These are phyloP conservation scores for Callaeas wilsoni DNA, from an alignment of 2,113 vertebrate species.

Conservation along the genomic window DNA sequence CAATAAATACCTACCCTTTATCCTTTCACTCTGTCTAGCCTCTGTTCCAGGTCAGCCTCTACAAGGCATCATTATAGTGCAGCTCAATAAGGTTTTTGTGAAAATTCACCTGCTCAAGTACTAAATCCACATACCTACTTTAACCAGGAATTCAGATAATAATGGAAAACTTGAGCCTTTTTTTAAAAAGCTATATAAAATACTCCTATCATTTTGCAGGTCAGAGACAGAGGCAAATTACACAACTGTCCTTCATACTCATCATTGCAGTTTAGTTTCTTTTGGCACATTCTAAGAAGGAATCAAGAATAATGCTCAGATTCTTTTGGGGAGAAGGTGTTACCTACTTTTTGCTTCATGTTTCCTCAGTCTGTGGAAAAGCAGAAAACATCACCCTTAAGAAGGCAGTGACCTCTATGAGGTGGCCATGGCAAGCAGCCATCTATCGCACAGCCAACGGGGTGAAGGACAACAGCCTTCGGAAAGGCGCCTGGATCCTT, in stretches of 20 bases:
- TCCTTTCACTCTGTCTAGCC: too few species aligned
- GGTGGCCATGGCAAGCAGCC: conserved; percentile 95
- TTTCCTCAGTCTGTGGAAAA: conserved; percentile 90
- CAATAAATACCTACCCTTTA: too few species aligned
- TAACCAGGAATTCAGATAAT: neutral
- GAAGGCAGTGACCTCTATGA: conserved; percentile 70
- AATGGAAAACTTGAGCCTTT: neutral
- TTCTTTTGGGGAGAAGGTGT: neutral
- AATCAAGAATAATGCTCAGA: neutral
- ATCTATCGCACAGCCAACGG: conserved; percentile 81
- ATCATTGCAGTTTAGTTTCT: neutral
- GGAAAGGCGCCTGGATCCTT: conserved; percentile 84
- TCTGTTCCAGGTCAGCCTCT: too few species aligned
- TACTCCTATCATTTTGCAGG: neutral
- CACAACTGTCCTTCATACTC: neutral
- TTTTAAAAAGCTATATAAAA: neutral
- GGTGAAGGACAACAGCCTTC: conserved; percentile 63
- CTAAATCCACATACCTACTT: neutral
- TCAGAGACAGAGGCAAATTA: neutral
- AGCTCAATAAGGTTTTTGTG: neutral
- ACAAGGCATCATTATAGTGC: too few species aligned
- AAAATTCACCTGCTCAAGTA: neutral
- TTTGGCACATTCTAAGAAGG: neutral
- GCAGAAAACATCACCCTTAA: conserved; percentile 78
- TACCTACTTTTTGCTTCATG: neutral